Conservation (phyloP, 2,797 vertebrate species). For the Chaetophractus vellerosus region DNA sequence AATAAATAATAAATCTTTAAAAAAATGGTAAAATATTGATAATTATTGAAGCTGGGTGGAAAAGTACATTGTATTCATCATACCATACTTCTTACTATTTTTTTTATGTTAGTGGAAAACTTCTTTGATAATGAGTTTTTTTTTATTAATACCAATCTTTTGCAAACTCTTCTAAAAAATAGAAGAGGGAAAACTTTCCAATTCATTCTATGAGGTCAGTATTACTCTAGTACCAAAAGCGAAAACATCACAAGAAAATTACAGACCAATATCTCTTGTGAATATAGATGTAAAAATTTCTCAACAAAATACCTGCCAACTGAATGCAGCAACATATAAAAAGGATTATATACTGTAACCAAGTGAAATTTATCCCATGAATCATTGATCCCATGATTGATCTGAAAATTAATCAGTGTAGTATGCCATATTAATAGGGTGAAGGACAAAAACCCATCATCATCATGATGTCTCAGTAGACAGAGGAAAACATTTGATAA, state of each 20-base stretch:
- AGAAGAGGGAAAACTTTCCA: not conserved
- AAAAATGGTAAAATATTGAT: conserved; percentile 7
- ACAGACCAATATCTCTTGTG: not conserved
- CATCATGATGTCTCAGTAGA: not conserved
- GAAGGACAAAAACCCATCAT: conserved; percentile 10
- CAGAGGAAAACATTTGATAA: conserved; percentile 35
- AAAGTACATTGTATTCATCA: not conserved
- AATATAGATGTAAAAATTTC: conserved; percentile 24
- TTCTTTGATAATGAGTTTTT: conserved; percentile 22
- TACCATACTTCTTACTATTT: not conserved
- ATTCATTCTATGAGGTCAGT: not conserved
- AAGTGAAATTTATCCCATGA: conserved; percentile 41
- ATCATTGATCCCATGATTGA: conserved; percentile 6
- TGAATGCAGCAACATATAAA: not conserved
- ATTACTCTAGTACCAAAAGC: not conserved
- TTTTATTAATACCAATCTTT: not conserved
- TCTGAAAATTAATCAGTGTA: conserved; percentile 1
- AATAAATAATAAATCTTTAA: too few species aligned
- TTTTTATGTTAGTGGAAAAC: conserved; percentile 1
- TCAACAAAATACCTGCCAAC: not conserved
- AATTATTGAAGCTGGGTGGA: not conserved
- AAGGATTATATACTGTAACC: not conserved
- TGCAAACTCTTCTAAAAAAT: not conserved
- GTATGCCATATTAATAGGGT: conserved; percentile 6
- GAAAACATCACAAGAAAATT: not conserved